Evolutionary conservation across 2,113 vertebrate genomes (phyloP), one percentile per base, ranked within the genome.

Genomic region (Otus sunia): DNA sequence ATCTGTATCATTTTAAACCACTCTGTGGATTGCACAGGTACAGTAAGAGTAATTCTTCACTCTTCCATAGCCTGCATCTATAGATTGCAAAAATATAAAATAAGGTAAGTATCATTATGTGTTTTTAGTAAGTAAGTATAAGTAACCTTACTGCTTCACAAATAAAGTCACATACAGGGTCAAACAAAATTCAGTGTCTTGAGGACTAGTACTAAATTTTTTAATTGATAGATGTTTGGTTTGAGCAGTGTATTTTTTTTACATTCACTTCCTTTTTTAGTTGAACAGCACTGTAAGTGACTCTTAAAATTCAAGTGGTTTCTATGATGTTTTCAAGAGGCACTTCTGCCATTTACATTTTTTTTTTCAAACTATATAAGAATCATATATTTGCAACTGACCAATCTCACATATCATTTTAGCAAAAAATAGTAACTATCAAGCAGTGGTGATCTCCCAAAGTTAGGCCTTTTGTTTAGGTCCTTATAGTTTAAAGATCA

Each of bases 291-390:
- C 41, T 34, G 5, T 53, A 83, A 94, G 41, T 88, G 92, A 74
- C 55, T 92, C 32, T 93, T 92, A 74, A 93, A 92, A 80, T 93
- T 92, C 27, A 84, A 88, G 43, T 80, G 63, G 21, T 71, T 90
- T 93, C 81, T 71, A 5, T 60, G 55, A 63, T 66, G 45, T 50
- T 92, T 90, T 93, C 74, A 76, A 88, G 74, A 88, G 78, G 12
- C 86, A 53, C 23, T 88, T 90, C n/a, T 96, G 21, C 17, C 34
- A 34, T 86, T 94, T 95, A n/a, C 2, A 0, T n/a, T 72, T 82
- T 45, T 94, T 23, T 82, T 45, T 94, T 21, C 22, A 73, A 91
- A 80, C 80, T 71, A 29, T 86, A 2, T 59, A 74, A 49, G 43
- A 80, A 26, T 32, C 8, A 55, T 34, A 9, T 86, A 34, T 86